Percentiles rank a stretch among this genome's conserved stretches.
phyloP scores from a whole-genome alignment of 2,113 vertebrate genomes.

The Rhipidura dahli region DNA sequence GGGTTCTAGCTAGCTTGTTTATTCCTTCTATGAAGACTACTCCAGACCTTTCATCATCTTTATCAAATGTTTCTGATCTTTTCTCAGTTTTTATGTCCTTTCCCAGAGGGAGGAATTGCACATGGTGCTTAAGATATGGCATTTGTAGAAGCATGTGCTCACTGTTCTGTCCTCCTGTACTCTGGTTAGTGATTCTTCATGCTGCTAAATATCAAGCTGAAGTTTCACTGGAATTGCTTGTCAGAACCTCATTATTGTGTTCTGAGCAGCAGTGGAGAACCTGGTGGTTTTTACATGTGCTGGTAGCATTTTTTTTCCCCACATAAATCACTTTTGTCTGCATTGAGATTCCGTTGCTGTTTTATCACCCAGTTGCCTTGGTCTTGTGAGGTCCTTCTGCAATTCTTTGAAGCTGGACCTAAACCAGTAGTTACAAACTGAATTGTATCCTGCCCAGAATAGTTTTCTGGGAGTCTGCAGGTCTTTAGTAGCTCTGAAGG shows the following conservation, averaged over 20 bases:
- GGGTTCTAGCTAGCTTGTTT: not conserved
- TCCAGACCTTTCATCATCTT: not conserved
- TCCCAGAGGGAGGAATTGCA: not conserved
- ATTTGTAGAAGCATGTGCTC: fast-evolving
- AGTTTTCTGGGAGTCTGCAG: not conserved
- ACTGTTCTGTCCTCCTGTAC: not conserved
- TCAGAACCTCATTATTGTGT: not conserved
- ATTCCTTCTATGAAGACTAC: not conserved
- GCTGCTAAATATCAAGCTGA: not conserved
- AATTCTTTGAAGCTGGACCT: not conserved
- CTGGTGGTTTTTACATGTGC: not conserved
- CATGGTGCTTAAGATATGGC: not conserved
- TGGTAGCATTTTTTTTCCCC: not conserved
- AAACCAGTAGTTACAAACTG: not conserved
- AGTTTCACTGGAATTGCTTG: not conserved
- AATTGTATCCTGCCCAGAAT: not conserved
- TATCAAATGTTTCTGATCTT: not conserved
- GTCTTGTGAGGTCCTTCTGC: not conserved
- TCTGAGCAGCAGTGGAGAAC: not conserved
- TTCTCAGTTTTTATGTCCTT: not conserved
- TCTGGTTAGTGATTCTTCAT: not conserved
- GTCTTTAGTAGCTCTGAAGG: not conserved
- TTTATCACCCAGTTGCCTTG: not conserved
- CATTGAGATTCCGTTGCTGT: not conserved
- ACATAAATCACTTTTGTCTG: not conserved